Conservation (phyloP, 2,113 vertebrate genomes). For the Beaufortia kweichowensis region DNA sequence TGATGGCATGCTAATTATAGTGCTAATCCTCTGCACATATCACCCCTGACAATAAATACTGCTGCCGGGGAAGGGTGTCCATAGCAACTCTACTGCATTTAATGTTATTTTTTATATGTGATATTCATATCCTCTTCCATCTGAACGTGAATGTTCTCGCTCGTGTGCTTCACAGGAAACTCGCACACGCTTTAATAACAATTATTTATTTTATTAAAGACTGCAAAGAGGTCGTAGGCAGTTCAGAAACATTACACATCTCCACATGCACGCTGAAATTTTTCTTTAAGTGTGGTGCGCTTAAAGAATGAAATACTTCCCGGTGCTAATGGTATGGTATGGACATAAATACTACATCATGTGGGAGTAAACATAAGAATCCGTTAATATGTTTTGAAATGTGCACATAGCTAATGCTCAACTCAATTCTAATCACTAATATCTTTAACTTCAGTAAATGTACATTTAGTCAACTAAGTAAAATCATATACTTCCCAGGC, state of each 20-base stretch:
- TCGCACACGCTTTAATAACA: constrained; percentile 9
- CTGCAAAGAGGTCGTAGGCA: constrained; percentile 2
- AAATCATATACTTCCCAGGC: too few relatives aligned
- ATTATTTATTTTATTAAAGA: background rate
- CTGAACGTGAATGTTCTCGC: constrained; percentile 18
- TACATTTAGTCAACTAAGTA: too few relatives aligned
- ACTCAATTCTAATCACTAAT: too few relatives aligned
- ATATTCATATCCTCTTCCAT: constrained; percentile 17
- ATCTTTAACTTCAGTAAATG: too few relatives aligned
- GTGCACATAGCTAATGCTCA: too few relatives aligned
- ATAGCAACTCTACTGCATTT: constrained; percentile 32
- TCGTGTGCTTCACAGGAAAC: background rate
- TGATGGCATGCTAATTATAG: constrained; percentile 52
- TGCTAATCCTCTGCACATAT: constrained; percentile 32
- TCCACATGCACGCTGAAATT: constrained; percentile 19
- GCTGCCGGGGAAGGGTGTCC: constrained; percentile 24
- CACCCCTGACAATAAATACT: constrained; percentile 40
- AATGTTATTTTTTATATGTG: constrained; percentile 28
- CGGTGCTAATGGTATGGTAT: too few relatives aligned
- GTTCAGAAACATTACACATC: constrained; percentile 10
- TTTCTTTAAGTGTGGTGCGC: background rate
- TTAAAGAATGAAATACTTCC: too few relatives aligned
- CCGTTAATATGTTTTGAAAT: too few relatives aligned
- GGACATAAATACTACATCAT: too few relatives aligned
- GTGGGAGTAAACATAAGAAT: too few relatives aligned